Evolutionary conservation across 2,113 vertebrate species (phyloP).

Genomic region (Phalacrocorax aristotelis): DNA sequence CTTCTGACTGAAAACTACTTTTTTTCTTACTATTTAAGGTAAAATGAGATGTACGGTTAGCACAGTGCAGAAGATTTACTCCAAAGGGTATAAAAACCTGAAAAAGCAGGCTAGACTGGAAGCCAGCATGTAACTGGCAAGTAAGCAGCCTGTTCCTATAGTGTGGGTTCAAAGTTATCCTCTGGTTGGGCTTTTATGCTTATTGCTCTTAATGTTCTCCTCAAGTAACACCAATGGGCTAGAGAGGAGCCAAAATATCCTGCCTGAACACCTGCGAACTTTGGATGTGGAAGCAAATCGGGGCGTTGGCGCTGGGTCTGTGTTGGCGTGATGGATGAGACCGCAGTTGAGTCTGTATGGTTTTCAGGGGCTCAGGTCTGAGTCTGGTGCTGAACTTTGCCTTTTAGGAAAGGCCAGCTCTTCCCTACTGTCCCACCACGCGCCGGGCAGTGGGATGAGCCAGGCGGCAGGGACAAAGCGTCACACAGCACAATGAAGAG

Average conservation of each 20-base stretch:
- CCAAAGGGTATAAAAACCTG: background rate
- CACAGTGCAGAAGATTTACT: background rate
- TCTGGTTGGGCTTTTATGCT: background rate
- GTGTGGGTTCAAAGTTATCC: background rate
- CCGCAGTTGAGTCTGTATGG: rapidly evolving
- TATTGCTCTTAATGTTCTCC: background rate
- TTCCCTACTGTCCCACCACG: background rate
- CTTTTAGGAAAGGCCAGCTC: conserved; percentile 24
- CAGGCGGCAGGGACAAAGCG: conserved; percentile 6
- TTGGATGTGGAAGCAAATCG: background rate
- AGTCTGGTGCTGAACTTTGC: background rate
- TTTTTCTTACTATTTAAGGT: background rate
- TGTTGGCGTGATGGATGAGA: background rate
- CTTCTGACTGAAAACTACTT: background rate
- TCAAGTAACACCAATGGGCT: background rate
- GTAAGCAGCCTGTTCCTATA: background rate
- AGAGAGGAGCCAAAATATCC: background rate
- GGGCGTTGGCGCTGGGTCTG: background rate
- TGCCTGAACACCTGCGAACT: background rate
- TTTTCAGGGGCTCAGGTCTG: rapidly evolving
- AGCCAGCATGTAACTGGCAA: background rate
- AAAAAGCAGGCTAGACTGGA: background rate
- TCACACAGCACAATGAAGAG: conserved; percentile 46
- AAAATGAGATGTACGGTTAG: background rate
- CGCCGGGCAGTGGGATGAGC: background rate